Percentiles rank a stretch among this genome's conserved stretches.
These are phyloP conservation scores for Polydrusus tereticollis DNA, from an alignment of 2,888 invertebrate species.

Conservation along the genomic window DNA sequence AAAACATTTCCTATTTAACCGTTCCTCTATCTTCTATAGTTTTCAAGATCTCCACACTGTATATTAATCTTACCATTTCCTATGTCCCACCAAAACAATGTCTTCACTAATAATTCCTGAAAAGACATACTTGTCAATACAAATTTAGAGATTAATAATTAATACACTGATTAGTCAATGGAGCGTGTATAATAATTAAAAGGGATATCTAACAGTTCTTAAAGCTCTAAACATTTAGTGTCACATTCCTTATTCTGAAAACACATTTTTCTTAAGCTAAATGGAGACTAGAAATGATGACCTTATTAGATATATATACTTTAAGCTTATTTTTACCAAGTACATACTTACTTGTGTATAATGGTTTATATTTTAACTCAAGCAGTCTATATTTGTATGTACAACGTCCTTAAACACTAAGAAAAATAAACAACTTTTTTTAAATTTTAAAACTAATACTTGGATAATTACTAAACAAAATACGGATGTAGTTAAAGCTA, in stretches of 20 bases:
- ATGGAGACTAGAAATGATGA: constrained; percentile 42
- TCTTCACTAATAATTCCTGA: too few relatives aligned
- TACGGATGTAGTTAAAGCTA: constrained; percentile 6
- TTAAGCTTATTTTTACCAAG: constrained; percentile 20
- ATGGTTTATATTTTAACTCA: constrained; percentile 23
- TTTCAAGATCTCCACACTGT: too few relatives aligned
- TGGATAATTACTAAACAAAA: constrained; percentile 6
- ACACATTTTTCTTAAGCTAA: constrained; percentile 37
- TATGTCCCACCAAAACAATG: too few relatives aligned
- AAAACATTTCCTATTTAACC: too few relatives aligned
- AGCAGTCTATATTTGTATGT: constrained; percentile 44
- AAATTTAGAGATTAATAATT: constrained; percentile 9
- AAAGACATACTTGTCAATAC: neutral
- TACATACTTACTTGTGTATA: constrained; percentile 6
- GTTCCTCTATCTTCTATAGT: too few relatives aligned
- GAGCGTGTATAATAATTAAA: constrained; percentile 31
- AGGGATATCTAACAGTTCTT: constrained; percentile 38
- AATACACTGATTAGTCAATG: constrained; percentile 40
- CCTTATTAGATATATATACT: constrained; percentile 15
- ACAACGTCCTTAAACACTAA: constrained; percentile 26
- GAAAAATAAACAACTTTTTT: constrained; percentile 12
- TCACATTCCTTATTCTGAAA: constrained; percentile 36
- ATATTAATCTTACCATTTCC: too few relatives aligned
- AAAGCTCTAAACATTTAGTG: constrained; percentile 46
- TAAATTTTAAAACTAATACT: constrained; percentile 10